Evolutionary conservation across 2,113 vertebrate species (phyloP), one percentile per base, ranked within the genome.

Genomic region (Aegotheles bennettii): DNA sequence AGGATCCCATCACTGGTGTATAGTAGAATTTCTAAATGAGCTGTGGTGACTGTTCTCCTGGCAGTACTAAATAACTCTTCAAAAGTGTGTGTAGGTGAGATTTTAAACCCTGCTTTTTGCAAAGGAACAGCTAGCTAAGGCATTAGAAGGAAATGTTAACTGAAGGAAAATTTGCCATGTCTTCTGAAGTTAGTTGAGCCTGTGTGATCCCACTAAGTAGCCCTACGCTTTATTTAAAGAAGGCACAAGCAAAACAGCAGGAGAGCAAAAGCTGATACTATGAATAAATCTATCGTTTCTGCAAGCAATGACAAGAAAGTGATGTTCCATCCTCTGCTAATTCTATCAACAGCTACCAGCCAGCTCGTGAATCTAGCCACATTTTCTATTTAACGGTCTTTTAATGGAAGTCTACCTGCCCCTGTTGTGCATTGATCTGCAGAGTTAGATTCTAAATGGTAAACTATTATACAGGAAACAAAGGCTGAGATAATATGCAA

Each of bases 1-100:
- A 3, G 0, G 10, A 60, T 61, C 33, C 11, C 21, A 79, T 54
- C 16, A 21, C 15, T 25, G 1, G 0, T 56, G 20, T 76, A 63
- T 7, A 70, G 35, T 7, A 85, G 24, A 68, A 59, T 76, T 83
- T 73, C 20, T 68, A 64, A 85, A 71, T 51, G 4, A 75, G 28
- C 11, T 57, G 9, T 2, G 0, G 7, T 57, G 25, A 53, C 28
- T 69, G 1, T 51, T 82, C 31, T 81, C 53, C 33, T 35, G 20
- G 7, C 15, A 74, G 13, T 43, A 71, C 5, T 45, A 69, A 90
- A 68, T 57, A 76, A 73, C 13, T 76, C 5, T 69, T 31, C 23
- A 56, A 48, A 84, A 61, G 7, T 42, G 13, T 2, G 2, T 24
- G 15, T 29, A 20, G 17, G 4, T 73, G 42, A 73, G 50, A 70